phyloP scores from a whole-genome alignment of 2,888 invertebrate genomes.

The Byasa hedistus region DNA sequence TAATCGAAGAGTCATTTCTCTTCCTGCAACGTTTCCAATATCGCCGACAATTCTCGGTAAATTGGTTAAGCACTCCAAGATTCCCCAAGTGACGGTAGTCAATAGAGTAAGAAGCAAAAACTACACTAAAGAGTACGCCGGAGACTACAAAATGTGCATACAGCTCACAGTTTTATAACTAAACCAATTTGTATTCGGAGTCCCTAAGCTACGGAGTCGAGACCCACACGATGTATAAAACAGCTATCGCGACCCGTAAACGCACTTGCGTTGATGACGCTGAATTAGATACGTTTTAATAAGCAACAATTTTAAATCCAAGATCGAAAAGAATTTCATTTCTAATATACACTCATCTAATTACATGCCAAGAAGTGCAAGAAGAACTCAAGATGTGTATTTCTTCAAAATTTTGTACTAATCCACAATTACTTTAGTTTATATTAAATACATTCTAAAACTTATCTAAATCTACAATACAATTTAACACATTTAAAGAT shows the following conservation, averaged over 20 bases:
- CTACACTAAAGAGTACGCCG: slow-evolving; percentile 27
- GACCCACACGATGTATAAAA: slow-evolving; percentile 33
- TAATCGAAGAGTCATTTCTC: too few species aligned
- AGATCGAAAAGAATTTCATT: too few species aligned
- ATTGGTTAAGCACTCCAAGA: slow-evolving; percentile 21
- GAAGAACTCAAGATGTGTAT: too few species aligned
- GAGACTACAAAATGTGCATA: slow-evolving; percentile 53
- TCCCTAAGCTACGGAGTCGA: slow-evolving; percentile 47
- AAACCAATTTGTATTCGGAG: slow-evolving; percentile 69
- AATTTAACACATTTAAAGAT: too few species aligned
- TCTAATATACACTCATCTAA: too few species aligned
- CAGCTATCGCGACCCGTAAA: slow-evolving; percentile 35
- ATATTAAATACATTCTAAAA: too few species aligned
- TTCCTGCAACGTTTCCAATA: not conserved
- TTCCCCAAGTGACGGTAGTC: slow-evolving; percentile 21
- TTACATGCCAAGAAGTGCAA: too few species aligned
- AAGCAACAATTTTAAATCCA: not conserved
- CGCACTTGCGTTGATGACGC: slow-evolving; percentile 28
- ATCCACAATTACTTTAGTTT: too few species aligned
- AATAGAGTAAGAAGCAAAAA: slow-evolving; percentile 27
- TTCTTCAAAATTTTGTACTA: too few species aligned
- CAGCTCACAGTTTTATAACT: slow-evolving; percentile 66
- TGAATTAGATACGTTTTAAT: slow-evolving; percentile 24
- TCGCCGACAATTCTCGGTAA: slow-evolving; percentile 14
- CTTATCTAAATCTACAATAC: too few species aligned